Conservation (phyloP, 2,888 invertebrate genomes). For the Eilema sororculum region DNA sequence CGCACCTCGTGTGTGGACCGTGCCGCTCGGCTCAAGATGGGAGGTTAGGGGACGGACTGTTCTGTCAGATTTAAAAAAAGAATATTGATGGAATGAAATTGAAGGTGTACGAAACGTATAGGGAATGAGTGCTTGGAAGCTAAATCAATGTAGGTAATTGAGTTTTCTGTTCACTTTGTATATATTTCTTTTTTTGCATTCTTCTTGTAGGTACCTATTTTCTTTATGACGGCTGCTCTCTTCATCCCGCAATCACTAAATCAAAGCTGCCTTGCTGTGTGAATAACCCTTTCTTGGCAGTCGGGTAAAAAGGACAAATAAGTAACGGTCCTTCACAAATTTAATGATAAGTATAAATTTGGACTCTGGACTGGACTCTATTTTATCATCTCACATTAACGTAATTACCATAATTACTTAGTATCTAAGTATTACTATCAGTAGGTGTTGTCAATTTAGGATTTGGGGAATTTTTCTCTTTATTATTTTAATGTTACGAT, state of each 20-base stretch:
- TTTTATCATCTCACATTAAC: background rate
- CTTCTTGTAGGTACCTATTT: no score
- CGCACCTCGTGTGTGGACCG: slow-evolving; percentile 38
- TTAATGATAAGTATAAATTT: background rate
- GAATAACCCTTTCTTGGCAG: no score
- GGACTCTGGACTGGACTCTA: background rate
- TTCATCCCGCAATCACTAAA: no score
- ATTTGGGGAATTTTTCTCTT: no score
- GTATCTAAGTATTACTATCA: background rate
- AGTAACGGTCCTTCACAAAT: background rate
- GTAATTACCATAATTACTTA: background rate
- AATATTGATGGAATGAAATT: background rate
- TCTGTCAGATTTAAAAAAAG: slow-evolving; percentile 6
- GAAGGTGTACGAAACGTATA: background rate
- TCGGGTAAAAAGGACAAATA: no score
- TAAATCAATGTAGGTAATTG: no score
- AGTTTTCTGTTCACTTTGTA: no score
- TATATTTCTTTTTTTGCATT: no score
- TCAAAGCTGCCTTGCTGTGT: no score
- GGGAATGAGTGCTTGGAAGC: background rate
- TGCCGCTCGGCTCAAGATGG: slow-evolving; percentile 31
- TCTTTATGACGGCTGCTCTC: no score
- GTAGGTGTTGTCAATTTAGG: background rate
- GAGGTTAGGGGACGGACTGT: slow-evolving; percentile 30
- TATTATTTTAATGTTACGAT: no score